Percentiles rank a stretch among this genome's conserved stretches.
Evolutionary conservation across 2,797 vertebrate species (phyloP).

Genomic region (Apodemus agrarius): DNA sequence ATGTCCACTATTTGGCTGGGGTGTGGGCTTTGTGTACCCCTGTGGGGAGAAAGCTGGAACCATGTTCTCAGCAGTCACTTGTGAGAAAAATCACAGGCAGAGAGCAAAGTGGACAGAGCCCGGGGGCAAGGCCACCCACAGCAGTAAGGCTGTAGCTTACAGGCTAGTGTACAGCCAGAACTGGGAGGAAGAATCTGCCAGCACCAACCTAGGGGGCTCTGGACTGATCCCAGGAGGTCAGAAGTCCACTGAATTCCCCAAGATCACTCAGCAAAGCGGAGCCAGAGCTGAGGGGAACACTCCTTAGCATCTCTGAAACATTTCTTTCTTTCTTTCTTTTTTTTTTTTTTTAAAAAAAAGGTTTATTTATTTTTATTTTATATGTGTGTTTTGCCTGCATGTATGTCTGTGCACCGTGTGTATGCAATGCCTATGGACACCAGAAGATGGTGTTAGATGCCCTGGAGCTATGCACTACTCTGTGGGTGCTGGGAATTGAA

Average conservation of each 20-base stretch:
- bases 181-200: constrained; percentile 1
- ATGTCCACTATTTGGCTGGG: constrained; percentile 29
- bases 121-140: constrained; percentile 19
- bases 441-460: not conserved
- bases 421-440: not conserved
- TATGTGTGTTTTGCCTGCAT: not conserved
- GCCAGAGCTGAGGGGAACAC: not conserved
- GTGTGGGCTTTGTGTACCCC: not conserved
- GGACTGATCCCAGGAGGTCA: not conserved
- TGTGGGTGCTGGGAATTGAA: not conserved
- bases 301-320: not conserved
- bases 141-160: not conserved
- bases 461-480: not conserved
- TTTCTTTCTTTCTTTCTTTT: not conserved
- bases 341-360: not conserved
- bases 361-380: not conserved
- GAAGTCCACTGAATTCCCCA: not conserved
- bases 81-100: constrained; percentile 69
- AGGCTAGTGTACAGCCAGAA: not conserved
- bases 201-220: not conserved
- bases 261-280: not conserved
- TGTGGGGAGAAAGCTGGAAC: constrained; percentile 66
- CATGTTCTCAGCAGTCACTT: constrained; percentile 62
- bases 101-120: constrained; percentile 65
- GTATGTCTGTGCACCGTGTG: not conserved